phyloP scores from a whole-genome alignment of 2,797 vertebrate genomes.

The Sebastes taczanowskii region DNA sequence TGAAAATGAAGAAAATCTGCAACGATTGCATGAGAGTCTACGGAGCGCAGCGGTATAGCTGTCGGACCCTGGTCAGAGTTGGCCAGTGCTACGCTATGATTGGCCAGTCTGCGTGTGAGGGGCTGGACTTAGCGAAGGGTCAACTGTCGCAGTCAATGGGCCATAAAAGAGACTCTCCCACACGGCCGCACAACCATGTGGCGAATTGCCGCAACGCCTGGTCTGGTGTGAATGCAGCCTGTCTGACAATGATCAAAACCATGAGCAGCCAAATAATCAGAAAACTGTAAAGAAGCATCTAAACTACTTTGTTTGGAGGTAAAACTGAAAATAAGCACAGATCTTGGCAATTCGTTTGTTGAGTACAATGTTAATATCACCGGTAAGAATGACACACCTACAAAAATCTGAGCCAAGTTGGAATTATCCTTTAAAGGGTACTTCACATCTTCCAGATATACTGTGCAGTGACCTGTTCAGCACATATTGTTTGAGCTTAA shows the following conservation, averaged over 20 bases:
- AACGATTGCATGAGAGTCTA: too few relatives aligned
- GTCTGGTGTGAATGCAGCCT: too few relatives aligned
- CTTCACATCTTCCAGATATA: neutral
- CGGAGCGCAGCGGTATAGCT: too few relatives aligned
- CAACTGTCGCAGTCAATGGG: too few relatives aligned
- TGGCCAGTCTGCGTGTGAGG: too few relatives aligned
- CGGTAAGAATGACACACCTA: neutral
- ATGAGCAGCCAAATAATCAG: neutral
- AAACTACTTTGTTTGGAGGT: neutral
- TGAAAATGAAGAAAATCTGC: too few relatives aligned
- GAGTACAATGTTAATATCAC: neutral
- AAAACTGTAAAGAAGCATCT: neutral
- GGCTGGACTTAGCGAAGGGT: too few relatives aligned
- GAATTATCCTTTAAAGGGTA: neutral
- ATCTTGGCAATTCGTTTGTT: neutral
- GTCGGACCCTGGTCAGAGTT: too few relatives aligned
- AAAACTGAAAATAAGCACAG: neutral
- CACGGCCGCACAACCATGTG: too few relatives aligned
- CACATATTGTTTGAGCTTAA: neutral
- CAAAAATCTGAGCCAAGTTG: neutral
- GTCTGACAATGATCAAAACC: neutral
- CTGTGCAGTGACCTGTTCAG: neutral
- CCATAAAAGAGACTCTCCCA: too few relatives aligned
- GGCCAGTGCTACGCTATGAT: too few relatives aligned
- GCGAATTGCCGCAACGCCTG: too few relatives aligned